phyloP scores from a whole-genome alignment of 2,797 vertebrate genomes.

The Artibeus lituratus region DNA sequence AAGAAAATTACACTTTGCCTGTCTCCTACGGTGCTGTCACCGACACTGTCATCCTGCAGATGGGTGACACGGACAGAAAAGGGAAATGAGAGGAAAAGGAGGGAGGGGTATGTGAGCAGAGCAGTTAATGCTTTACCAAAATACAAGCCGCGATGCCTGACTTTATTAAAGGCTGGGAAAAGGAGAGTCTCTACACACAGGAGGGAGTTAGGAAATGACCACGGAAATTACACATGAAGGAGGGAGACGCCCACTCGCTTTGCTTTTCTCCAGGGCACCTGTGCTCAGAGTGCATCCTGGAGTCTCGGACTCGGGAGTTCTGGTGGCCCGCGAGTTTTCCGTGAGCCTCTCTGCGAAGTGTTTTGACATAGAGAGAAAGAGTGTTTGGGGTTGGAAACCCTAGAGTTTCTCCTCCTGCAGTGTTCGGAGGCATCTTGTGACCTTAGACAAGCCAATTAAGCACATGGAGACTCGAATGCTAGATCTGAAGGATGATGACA shows the following conservation, averaged over 20 bases:
- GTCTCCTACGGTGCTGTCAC: neutral
- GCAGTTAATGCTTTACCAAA: neutral
- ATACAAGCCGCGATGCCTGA: neutral
- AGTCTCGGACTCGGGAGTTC: neutral
- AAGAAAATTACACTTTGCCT: neutral
- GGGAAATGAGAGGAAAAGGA: neutral
- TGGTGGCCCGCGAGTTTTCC: neutral
- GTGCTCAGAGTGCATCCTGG: neutral
- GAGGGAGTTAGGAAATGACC: neutral
- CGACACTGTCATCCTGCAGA: neutral
- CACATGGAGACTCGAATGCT: neutral
- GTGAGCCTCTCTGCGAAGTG: neutral
- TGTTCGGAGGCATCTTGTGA: neutral
- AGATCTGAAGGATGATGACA: neutral
- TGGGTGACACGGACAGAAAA: neutral
- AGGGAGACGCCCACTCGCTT: neutral
- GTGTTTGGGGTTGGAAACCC: neutral
- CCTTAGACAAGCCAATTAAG: neutral
- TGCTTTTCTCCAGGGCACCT: neutral
- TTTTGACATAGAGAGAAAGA: neutral
- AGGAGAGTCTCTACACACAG: neutral
- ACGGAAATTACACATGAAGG: neutral
- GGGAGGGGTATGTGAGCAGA: neutral
- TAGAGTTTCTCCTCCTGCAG: neutral
- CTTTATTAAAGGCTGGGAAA: neutral